phyloP scores from a whole-genome alignment of 2,113 vertebrate genomes.

The Calidris pygmaea region DNA sequence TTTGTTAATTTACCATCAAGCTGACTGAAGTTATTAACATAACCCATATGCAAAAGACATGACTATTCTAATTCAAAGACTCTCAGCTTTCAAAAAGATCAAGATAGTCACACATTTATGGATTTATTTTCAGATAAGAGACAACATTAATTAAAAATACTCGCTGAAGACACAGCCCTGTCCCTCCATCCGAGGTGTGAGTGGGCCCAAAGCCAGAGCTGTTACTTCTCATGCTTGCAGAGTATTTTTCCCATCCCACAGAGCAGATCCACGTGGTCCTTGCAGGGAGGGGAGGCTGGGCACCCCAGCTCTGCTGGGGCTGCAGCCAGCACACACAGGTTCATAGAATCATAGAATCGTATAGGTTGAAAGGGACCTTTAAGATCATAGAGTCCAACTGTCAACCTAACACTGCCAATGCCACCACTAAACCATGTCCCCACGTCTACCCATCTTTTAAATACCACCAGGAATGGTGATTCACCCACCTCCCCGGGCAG shows the following conservation, averaged over 20 bases:
- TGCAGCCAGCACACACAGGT: fast-evolving
- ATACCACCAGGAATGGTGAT: neutral
- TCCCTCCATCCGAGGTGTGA: neutral
- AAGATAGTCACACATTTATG: neutral
- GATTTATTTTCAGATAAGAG: neutral
- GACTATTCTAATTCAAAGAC: neutral
- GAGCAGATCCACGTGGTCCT: fast-evolving
- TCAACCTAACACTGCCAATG: neutral
- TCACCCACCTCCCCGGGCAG: neutral
- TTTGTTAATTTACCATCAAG: neutral
- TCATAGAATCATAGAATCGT: neutral
- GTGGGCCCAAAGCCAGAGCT: neutral
- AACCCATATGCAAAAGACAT: neutral
- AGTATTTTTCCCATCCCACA: neutral
- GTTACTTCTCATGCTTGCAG: neutral
- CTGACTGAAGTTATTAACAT: neutral
- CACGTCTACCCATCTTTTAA: neutral
- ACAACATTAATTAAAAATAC: neutral
- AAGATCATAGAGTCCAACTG: neutral
- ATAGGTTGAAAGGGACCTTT: neutral
- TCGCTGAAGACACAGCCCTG: neutral
- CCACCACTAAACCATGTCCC: neutral
- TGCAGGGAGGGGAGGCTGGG: neutral
- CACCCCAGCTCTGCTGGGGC: neutral
- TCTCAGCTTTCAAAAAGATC: neutral